Evolutionary conservation across 64 coral and sea anemone genomes (phyloP).

Genomic region (Porites lutea): DNA sequence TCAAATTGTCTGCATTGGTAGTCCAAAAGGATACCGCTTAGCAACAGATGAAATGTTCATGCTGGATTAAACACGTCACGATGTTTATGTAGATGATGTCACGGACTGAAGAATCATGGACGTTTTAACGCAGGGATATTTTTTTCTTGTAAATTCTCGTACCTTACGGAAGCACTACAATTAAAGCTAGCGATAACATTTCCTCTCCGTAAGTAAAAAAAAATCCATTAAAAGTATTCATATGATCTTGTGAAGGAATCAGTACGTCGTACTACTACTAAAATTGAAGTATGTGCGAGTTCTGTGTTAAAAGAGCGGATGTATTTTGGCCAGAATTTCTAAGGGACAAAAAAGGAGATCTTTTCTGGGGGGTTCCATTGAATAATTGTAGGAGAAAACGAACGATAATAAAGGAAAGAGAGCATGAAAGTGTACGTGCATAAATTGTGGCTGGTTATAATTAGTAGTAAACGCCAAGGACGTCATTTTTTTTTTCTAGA

Average conservation of each 20-base stretch:
- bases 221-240: not conserved
- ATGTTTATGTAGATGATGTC: not conserved
- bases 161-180: slow-evolving; percentile 2
- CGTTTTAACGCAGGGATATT: not conserved
- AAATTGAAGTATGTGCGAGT: not conserved
- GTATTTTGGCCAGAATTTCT: not conserved
- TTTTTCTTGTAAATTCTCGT: not conserved
- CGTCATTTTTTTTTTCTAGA: not conserved
- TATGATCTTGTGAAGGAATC: not conserved
- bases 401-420: no score
- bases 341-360: not conserved
- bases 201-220: slow-evolving; percentile 7
- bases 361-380: not conserved
- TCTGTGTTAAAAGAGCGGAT: not conserved
- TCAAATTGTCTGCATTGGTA: slow-evolving; percentile 42
- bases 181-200: not conserved
- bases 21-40: slow-evolving; percentile 83
- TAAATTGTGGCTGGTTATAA: no score
- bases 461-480: not conserved
- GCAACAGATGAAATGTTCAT: slow-evolving; percentile 56
- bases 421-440: no score
- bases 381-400: no score
- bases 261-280: not conserved
- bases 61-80: slow-evolving; percentile 57
- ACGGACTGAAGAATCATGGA: slow-evolving; percentile 22